Base-by-base conservation (phyloP, 1,140 invertebrate genomes). In the Sinonovacula constricta region DNA sequence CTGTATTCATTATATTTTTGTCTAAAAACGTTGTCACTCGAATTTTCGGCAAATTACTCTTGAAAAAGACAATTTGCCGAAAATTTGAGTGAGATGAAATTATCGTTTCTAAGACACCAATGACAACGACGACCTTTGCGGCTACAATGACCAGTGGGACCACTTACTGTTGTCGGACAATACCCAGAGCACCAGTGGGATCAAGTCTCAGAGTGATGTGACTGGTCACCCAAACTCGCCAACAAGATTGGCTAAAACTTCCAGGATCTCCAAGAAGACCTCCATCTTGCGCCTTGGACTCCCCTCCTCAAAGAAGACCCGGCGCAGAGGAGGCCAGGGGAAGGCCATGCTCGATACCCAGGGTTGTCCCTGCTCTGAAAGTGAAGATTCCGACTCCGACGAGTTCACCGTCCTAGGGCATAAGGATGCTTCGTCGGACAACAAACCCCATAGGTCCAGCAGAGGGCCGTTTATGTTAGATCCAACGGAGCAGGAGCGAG, bases 81-180 rank as follows among this genome's bases (percentile, higher is more conserved):
- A 7, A 10, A 10, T 10, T 45, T 45, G 39, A 7, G 18, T 45
- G 39, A 45, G 7, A 18, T 45, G 18, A 10, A 18, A 10, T 45
- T 18, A 45, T 45, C 39, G 7, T 45, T 45, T 30, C 54, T 18
- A 45, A 67, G 66, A 68, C n/a, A 31, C 66, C 18, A 39, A 30
- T 31, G 65, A 70, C 18, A 33, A 76, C 18, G 30, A 14, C 18
- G 72, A 76, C 53, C 34, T 76, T 12, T 45, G 56, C 14, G 63
- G 72, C 5, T 63, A 76, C 36, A 76, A 76, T 31, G 31, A 57
- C 28, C 39, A 76, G 15, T 67, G 39, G 53, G 72, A 76, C 30
- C 28, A 66, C 14, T 49, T 76, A 24, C 49, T 76, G 22, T 15
- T 56, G 28, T 30, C 70, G 31, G 30, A 59, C n/a, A 59, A 28